Conservation (phyloP, 2,797 vertebrate genomes). For the Alectoris magna region DNA sequence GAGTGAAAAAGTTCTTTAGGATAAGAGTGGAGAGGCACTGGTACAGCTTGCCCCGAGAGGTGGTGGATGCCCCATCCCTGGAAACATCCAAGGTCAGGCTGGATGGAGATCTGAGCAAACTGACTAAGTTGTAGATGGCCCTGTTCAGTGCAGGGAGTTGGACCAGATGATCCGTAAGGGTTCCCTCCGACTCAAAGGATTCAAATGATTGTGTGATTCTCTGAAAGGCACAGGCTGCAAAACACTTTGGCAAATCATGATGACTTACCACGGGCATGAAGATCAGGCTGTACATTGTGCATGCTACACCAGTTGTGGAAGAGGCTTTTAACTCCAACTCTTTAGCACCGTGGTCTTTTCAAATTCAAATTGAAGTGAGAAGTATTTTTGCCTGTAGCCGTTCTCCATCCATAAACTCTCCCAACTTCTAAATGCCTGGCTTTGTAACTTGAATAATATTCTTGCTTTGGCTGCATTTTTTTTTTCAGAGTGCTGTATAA, state of each 20-base stretch:
- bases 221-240: not conserved
- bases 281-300: not conserved
- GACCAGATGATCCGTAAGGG: too few relatives aligned
- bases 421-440: not conserved
- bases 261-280: not conserved
- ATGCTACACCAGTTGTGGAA: not conserved
- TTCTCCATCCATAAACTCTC: not conserved
- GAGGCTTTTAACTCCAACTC: not conserved
- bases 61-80: too few relatives aligned
- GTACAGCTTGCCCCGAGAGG: too few relatives aligned
- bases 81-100: too few relatives aligned
- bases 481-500: not conserved
- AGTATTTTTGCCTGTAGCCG: rapidly evolving
- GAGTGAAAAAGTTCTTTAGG: too few relatives aligned
- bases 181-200: too few relatives aligned
- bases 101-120: too few relatives aligned
- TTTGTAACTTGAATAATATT: not conserved
- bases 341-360: not conserved
- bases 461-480: not conserved
- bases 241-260: not conserved
- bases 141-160: too few relatives aligned
- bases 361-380: not conserved
- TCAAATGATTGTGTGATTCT: too few relatives aligned
- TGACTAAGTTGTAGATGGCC: too few relatives aligned
- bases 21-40: too few relatives aligned